These are phyloP conservation scores for Pagrus major DNA, from an alignment of 2,113 vertebrate genomes.

Conservation along the genomic window DNA sequence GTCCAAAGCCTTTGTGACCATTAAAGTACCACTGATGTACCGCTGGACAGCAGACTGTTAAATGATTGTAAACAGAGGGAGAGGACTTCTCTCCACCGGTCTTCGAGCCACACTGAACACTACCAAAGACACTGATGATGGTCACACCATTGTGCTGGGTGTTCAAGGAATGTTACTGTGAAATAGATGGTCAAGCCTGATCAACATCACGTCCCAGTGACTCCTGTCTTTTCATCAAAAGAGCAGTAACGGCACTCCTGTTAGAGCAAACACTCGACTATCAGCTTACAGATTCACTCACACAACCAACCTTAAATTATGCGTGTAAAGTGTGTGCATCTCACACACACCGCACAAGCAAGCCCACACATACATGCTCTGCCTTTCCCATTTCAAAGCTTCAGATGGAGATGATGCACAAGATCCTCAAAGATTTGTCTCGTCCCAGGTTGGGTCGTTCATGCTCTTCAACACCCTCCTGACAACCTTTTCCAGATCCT, in stretches of 20 bases:
- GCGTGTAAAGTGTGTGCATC: slow-evolving; percentile 5
- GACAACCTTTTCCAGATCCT: slow-evolving; percentile 95
- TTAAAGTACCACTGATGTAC: slow-evolving; percentile 52
- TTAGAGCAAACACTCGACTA: slow-evolving; percentile 4
- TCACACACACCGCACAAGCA: slow-evolving; percentile 18
- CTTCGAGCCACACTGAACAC: slow-evolving; percentile 1
- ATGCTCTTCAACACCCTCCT: slow-evolving; percentile 94
- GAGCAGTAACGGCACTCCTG: not conserved
- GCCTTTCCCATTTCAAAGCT: slow-evolving; percentile 7
- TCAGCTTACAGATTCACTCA: slow-evolving; percentile 23
- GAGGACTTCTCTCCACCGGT: slow-evolving; percentile 19
- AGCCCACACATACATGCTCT: not conserved
- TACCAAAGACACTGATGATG: not conserved
- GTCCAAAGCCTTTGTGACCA: slow-evolving; percentile 26
- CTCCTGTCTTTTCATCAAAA: slow-evolving; percentile 11
- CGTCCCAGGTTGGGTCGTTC: slow-evolving; percentile 97
- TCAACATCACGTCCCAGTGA: slow-evolving; percentile 1
- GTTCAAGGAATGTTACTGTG: slow-evolving; percentile 60
- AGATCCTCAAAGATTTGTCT: slow-evolving; percentile 93
- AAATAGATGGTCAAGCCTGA: slow-evolving; percentile 8
- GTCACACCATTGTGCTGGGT: slow-evolving; percentile 8
- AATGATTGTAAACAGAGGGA: slow-evolving; percentile 63
- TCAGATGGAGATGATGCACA: slow-evolving; percentile 1
- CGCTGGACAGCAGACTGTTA: slow-evolving; percentile 31
- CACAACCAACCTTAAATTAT: slow-evolving; percentile 15